Conservation (phyloP, 2,113 vertebrate genomes). For the Pelecanoides urinatrix region DNA sequence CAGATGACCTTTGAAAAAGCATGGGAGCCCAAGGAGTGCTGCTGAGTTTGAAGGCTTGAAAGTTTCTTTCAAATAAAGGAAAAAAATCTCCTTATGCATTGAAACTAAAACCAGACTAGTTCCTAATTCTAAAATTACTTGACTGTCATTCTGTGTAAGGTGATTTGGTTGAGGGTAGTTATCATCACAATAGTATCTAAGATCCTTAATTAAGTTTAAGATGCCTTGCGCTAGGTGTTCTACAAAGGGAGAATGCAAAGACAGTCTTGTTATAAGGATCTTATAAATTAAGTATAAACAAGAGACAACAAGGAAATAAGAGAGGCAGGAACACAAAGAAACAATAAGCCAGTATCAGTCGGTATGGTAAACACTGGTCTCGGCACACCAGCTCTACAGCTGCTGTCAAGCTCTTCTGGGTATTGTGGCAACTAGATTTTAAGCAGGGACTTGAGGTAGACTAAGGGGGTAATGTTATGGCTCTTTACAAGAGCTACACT, state of each 20-base stretch:
- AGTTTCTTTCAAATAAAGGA: neutral
- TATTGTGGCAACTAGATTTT: neutral
- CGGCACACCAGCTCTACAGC: neutral
- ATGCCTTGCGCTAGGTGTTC: neutral
- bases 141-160: neutral
- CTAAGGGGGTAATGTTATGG: neutral
- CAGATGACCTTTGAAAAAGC: neutral
- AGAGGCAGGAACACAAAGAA: neutral
- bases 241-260: neutral
- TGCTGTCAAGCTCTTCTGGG: neutral
- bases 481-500: neutral
- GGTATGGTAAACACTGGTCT: neutral
- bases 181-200: neutral
- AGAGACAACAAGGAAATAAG: neutral
- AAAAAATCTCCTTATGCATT: neutral
- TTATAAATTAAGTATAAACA: neutral
- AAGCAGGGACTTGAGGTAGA: neutral
- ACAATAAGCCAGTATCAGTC: neutral
- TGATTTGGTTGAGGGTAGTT: neutral
- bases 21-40: neutral
- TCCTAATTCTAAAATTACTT: neutral
- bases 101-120: neutral
- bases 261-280: neutral
- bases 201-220: neutral
- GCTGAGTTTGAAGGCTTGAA: neutral